These are phyloP conservation scores for Tipula lateralis DNA, from an alignment of 2,888 invertebrate genomes.

Conservation along the genomic window DNA sequence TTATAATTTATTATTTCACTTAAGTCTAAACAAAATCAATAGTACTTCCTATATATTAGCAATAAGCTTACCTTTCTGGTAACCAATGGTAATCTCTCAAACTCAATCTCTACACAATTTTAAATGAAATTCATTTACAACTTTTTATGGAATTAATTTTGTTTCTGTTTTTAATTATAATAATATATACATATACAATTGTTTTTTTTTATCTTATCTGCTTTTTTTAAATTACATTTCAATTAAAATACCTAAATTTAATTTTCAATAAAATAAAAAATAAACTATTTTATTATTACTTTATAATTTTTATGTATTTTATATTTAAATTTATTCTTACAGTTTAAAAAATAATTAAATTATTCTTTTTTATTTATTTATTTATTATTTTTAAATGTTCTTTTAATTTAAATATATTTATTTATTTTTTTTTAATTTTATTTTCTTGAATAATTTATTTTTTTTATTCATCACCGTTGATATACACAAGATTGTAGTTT, in stretches of 20 bases:
- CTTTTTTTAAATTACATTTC: neutral
- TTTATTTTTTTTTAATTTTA: neutral
- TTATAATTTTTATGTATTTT: slow-evolving; percentile 11
- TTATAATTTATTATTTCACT: too few species aligned
- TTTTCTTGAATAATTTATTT: neutral
- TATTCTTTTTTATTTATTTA: neutral
- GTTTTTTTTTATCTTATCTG: neutral
- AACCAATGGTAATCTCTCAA: neutral
- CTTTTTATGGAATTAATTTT: neutral
- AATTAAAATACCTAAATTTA: slow-evolving; percentile 19
- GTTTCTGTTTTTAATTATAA: neutral
- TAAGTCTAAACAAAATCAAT: too few species aligned
- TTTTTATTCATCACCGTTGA: slow-evolving; percentile 20
- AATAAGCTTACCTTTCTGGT: neutral
- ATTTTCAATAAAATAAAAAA: slow-evolving; percentile 13
- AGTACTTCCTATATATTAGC: too few species aligned
- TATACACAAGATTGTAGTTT: neutral
- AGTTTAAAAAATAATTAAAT: slow-evolving; percentile 11
- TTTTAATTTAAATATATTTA: neutral
- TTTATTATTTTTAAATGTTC: neutral
- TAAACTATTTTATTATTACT: slow-evolving; percentile 19
- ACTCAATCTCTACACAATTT: neutral
- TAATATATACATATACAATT: neutral
- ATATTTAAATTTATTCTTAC: neutral
- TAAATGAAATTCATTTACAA: neutral